Base-by-base conservation (phyloP, 2,888 invertebrate genomes). In the Troides helena region DNA sequence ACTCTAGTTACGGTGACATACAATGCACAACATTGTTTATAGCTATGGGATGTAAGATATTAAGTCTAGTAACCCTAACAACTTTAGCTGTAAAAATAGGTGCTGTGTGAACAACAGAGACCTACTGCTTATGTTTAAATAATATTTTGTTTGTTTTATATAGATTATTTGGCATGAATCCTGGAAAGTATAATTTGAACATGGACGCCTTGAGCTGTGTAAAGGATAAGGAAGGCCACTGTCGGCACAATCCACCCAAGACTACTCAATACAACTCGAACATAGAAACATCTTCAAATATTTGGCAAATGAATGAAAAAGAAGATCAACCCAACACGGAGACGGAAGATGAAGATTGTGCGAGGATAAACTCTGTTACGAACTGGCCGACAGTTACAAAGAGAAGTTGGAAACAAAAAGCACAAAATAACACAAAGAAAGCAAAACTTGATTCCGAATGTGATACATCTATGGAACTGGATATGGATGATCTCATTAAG, bases 151-250 rank as follows among this genome's bases (percentile, higher is more conserved):
- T 53, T 58, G 70, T 65, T 21, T 21, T 81, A 85, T 65, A 10
- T 80, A 92, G 92, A 69, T 80, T 91, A 77, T 84, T 92, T 72
- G 91, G 86, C 14, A 82, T 92, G 78, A 84, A 78, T 65, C 85
- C 92, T 39, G 92, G 92, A 21, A 85, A 88, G 73, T 91, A 92
- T 75, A 84, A 85, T 70, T 74, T 92, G 1, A 86, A 90, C 71
- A 82, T 89, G 66, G 87, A 88, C 39, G 90, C 89, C 0, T 78
- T 92, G 39, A 84, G 80, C 69, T 92, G 92, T 73, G 83, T 86
- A 3, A 90, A 89, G 77, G 87, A 90, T 72, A 83, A 83, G 72
- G 85, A 89, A 69, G 91, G 91, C 2, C 80, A 81, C 75, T 92
- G 92, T 73, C 74, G 81, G 58, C 92, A 92, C 74, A 87, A 87